Percentiles rank a stretch among this genome's conserved stretches.
Evolutionary conservation across 2,888 invertebrate genomes (phyloP).

Genomic region (Anagyrus pseudococci): DNA sequence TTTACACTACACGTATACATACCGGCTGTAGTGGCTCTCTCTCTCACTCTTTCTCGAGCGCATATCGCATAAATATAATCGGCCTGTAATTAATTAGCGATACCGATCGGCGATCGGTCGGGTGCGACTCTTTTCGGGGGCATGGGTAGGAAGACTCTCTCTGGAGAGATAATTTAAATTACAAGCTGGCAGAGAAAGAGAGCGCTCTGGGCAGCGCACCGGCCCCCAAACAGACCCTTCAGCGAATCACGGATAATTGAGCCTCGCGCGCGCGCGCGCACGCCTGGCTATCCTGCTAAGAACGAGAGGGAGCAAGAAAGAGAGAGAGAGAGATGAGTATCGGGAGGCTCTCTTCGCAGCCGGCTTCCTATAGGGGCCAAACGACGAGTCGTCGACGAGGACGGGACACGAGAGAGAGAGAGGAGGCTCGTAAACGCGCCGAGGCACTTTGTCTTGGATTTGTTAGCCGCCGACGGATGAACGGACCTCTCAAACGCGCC

Average conservation of each 20-base stretch:
- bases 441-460: not conserved
- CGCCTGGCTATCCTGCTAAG: not conserved
- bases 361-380: no score
- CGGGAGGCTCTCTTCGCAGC: not conserved
- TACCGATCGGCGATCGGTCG: conserved; percentile 12
- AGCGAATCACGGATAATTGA: conserved; percentile 27
- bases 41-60: no score
- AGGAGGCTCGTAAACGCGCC: not conserved
- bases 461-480: not conserved
- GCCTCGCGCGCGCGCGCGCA: conserved; percentile 9
- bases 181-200: conserved; percentile 21
- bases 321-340: not conserved
- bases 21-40: not conserved
- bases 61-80: conserved; percentile 19
- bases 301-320: not conserved
- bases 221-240: conserved; percentile 2
- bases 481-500: not conserved
- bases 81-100: conserved; percentile 37
- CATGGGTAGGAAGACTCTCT: not conserved
- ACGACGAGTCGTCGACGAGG: not conserved
- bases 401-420: not conserved
- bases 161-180: conserved; percentile 31
- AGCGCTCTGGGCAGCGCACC: not conserved
- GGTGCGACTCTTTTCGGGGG: conserved; percentile 7
- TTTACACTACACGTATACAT: no score